Base-by-base conservation (phyloP, 2,113 vertebrate species). In the Canis aureus region DNA sequence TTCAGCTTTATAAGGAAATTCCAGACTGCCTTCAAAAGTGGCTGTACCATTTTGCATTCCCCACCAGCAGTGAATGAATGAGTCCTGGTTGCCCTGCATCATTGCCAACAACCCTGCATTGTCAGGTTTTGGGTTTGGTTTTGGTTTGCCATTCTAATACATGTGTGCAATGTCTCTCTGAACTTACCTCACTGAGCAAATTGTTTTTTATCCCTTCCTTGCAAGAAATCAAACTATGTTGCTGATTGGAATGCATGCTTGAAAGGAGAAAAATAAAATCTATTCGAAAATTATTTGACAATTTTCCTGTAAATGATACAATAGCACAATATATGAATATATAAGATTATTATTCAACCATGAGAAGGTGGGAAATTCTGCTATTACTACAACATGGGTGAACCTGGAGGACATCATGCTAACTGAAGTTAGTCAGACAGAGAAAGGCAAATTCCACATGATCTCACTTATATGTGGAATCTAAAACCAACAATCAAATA, bases 241-340 rank as follows among this genome's bases (percentile, higher is more conserved):
- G n/a, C 59, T 89, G 60, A 88, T 71, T 25, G 74, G 60, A 8
- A 81, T 57, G 38, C 38, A 60, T 67, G 3, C 35, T 82, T 69
- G 19, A 87, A 11, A 49, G 27, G 25, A 91, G 73, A 71, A 49
- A 87, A 88, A 88, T 13, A 89, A 94, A 89, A 94, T 91, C 67
- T 64, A 22, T 5, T 59, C 17, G 91, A 91, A 43, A 80, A 85
- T 81, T 76, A 10, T 67, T 67, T 87, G 35, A 7, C 2, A 67
- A 11, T 64, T 81, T 83, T 69, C 22, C 25, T 57, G 29, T 57
- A 64, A 81, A 96, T 20, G 91, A 23, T 49, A 81, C 27, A 81
- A 35, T 32, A 64, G 1, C 22, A 43, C 43, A 43, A 43, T 43
- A 43, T n/a, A 74, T 43, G 20, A 25, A 76, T 49, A 76, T 51